Base-by-base conservation (phyloP, 2,888 invertebrate genomes). In the Tillus elongatus region DNA sequence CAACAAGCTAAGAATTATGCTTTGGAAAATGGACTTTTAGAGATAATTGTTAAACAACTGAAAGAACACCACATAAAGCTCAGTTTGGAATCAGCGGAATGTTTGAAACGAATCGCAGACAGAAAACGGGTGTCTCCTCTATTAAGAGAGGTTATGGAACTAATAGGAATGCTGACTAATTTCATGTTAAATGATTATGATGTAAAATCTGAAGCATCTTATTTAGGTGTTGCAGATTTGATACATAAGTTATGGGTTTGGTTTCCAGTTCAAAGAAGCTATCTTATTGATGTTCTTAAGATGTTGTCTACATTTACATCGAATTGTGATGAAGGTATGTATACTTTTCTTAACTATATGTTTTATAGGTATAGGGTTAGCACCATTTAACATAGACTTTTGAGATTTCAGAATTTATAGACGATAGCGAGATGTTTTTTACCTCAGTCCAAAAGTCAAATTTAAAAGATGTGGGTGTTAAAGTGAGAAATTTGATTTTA, bases 241-340 rank as follows among this genome's bases (percentile, higher is more conserved):
- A 54, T 79, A 8, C 74, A 75, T 52, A 74, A 77, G 46, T 61
- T 81, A 47, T 82, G 82, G 81, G 67, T 72, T 2, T 81, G 81
- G 79, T 73, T 75, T 50, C 71, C 71, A 54, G 66, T 74, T 49
- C 74, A 74, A 13, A 74, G 73, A 33, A 62, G 60, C 32, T 59
- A 75, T 27, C 53, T 77, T 3, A 61, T 67, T 2, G 69, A 73
- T 11, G 68, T 71, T 10, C 60, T 80, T 36, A 71, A 73, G 49
- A 62, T 81, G 46, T 52, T 82, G 28, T 69, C 73, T 36, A 77
- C 75, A 0, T 79, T 75, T 48, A 78, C 77, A 2, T 75, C 75
- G 37, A 68, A 73, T 42, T 79, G 77, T 52, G 56, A 69, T 9
- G 67, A 69, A 69, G 80, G 81, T 79, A 56, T 53, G 49, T 38